Base-by-base conservation (phyloP, 1,140 invertebrate genomes). In the Brachionus koreanus region DNA sequence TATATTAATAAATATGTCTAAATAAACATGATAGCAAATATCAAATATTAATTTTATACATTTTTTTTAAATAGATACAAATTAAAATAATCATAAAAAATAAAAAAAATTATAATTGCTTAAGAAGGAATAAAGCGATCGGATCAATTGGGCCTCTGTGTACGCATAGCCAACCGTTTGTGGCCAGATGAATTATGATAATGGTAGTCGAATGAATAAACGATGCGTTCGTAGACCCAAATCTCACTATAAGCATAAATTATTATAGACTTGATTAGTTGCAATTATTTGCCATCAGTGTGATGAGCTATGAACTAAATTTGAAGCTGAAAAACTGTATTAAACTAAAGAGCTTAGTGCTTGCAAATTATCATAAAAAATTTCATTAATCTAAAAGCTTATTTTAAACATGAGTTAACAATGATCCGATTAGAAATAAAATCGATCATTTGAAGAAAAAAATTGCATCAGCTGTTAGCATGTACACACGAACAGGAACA, bases 271-370 rank as follows among this genome's bases (percentile, higher is more conserved):
- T 57, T 57, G 49, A 57, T 57, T 57, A 57, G 49, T 57, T 57
- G 49, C 49, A 57, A 19, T 57, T 57, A 57, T 57, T 57, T 57
- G 49, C 49, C 49, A 16, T 52, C 16, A 52, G 49, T 5, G 49
- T 57, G 49, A 57, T 57, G 49, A 57, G 49, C 49, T 57, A 57
- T 57, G 49, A 57, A 57, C 49, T 57, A 57, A 57, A 57, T 57
- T 57, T 57, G 49, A 57, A 57, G 49, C 49, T 57, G 16, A 57
- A 57, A 57, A 57, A 57, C 49, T 57, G 49, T 57, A 57, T 57
- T 57, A 57, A 57, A 57, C 19, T 57, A 57, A 57, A 57, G 49
- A 57, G 49, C 49, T 57, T 57, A 57, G 49, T 57, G 49, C 49
- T 57, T 57, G 16, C 49, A 57, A 57, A 57, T 57, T 57, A 57